Base-by-base conservation (phyloP, 2,888 invertebrate genomes). In the Deroplatys truncata region DNA sequence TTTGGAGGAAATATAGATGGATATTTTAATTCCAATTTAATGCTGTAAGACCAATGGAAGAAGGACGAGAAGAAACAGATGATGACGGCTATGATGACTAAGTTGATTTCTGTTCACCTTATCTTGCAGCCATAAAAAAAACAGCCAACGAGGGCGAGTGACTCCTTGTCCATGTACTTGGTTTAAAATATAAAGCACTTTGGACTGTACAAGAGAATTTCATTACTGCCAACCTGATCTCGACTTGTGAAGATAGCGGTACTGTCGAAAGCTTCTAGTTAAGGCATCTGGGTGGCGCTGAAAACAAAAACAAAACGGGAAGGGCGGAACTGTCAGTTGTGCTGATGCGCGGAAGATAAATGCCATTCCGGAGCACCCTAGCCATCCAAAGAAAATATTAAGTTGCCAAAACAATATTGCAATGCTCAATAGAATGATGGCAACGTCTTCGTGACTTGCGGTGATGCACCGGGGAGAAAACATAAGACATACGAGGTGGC, bases 401-500 rank as follows among this genome's bases (percentile, higher is more conserved):
- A 72, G 56, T 72, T 72, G 56, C 56, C 56, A 72, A 72, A 72
- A 72, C 56, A 72, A 72, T 72, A 72, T 72, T 72, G 56, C 56
- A 72, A 72, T 72, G 56, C 56, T 72, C 56, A 72, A 72, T 72
- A 20, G 56, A 20, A 72, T 72, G 43, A 85, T 85, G 85, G 49
- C 28, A 28, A 25, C 72, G 72, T 28, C 56, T 20, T 86, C 82
- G 29, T 31, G 87, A 87, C 82, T 82, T 87, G 15, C 56, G 28
- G 28, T 87, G 87, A 87, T 83, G 43, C 87, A 82, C 87, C 28
- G 82, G 86, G 49, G 25, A 31, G 84, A 82, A 86, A 86, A 82
- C 82, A 82, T 28, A 87, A 86, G 87, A 87, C 87, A 31, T 72
- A 87, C 83, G 87, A 87, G 56, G 35, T 87, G 87, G 82, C 56